phyloP scores from a whole-genome alignment of 2,888 invertebrate species.

The Atethmia centrago region DNA sequence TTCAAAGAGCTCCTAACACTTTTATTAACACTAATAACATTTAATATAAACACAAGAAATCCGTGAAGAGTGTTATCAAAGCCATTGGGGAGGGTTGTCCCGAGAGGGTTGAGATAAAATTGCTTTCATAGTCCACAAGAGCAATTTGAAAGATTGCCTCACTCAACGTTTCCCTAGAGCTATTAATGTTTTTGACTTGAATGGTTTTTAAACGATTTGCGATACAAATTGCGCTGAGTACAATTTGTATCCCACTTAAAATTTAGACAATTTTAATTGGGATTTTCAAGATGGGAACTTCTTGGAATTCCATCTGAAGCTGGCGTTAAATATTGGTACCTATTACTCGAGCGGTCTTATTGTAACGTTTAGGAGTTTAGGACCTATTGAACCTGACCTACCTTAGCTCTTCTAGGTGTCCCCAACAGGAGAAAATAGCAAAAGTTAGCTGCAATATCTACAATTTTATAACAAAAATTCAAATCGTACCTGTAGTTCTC shows the following conservation, averaged over 20 bases:
- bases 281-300: background rate
- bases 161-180: slow-evolving; percentile 35
- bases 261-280: background rate
- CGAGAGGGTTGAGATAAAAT: slow-evolving; percentile 53
- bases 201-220: slow-evolving; percentile 37
- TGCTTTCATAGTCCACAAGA: slow-evolving; percentile 57
- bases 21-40: slow-evolving; percentile 37
- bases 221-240: slow-evolving; percentile 15
- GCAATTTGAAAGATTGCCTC: slow-evolving; percentile 64
- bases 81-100: slow-evolving; percentile 32
- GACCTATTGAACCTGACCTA: too few species aligned
- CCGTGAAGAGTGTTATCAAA: slow-evolving; percentile 41
- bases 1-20: slow-evolving; percentile 18
- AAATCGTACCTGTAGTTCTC: slow-evolving; percentile 79
- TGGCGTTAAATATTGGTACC: background rate
- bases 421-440: background rate
- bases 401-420: background rate
- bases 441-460: background rate
- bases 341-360: background rate
- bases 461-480: background rate
- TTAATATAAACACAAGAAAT: slow-evolving; percentile 53
- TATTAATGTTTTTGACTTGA: slow-evolving; percentile 50
- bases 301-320: background rate
- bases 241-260: background rate
- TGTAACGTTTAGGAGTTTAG: background rate